These are phyloP conservation scores for Thamnophis sirtalis DNA, from an alignment of 2,113 vertebrate species.

Conservation along the genomic window DNA sequence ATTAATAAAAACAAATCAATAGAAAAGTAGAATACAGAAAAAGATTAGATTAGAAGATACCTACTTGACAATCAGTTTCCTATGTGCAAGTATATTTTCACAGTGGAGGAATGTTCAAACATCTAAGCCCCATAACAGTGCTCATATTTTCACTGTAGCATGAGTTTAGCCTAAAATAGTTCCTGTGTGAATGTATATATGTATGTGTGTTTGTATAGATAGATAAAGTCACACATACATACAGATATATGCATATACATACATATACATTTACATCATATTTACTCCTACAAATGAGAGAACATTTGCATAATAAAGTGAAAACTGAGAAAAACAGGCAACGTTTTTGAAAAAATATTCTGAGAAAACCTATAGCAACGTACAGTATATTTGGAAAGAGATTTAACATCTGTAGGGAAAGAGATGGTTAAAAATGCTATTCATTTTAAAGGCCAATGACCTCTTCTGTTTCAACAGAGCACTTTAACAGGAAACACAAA, in stretches of 20 bases:
- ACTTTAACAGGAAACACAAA: neutral
- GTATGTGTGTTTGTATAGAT: too few relatives aligned
- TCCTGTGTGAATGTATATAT: too few relatives aligned
- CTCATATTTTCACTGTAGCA: neutral
- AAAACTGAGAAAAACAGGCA: neutral
- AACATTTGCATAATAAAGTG: neutral
- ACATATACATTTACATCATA: neutral
- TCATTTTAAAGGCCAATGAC: neutral
- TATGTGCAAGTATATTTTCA: neutral
- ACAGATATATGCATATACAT: neutral
- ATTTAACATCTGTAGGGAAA: accelerated
- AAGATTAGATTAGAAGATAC: neutral
- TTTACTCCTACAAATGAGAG: neutral
- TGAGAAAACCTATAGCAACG: too few relatives aligned
- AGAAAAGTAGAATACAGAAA: neutral
- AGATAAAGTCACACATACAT: too few relatives aligned
- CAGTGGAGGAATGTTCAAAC: neutral
- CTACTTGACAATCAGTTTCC: neutral
- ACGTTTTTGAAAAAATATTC: neutral
- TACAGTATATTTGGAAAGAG: neutral
- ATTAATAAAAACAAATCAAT: neutral
- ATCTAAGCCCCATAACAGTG: neutral
- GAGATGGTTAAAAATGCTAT: neutral
- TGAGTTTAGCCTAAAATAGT: neutral
- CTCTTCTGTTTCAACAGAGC: neutral